A percentile compares a stretch with the other conserved stretches of the same genome.
These are phyloP conservation scores for Trissolcus basalis DNA, from an alignment of 1,140 invertebrate genomes.

Conservation along the genomic window DNA sequence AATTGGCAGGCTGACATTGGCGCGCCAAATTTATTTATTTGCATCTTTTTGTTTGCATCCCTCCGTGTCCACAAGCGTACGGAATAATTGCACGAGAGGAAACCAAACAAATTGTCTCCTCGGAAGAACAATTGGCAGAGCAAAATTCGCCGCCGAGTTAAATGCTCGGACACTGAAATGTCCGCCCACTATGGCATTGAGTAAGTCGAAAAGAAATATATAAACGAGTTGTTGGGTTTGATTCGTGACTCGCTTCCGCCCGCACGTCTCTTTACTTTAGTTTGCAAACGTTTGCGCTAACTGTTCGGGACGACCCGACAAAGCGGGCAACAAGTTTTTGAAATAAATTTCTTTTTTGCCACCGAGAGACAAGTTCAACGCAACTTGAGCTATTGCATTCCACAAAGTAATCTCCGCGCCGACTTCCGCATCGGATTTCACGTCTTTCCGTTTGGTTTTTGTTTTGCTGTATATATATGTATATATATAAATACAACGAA, in stretches of 20 bases:
- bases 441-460: constrained; percentile 22
- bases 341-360: constrained; percentile 42
- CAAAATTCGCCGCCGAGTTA: constrained; percentile 34
- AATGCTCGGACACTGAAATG: constrained; percentile 31
- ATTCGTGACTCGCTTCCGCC: constrained; percentile 23
- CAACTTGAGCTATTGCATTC: constrained; percentile 39
- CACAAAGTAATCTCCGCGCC: constrained; percentile 21
- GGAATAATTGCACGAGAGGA: constrained; percentile 31
- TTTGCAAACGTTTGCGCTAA: constrained; percentile 1
- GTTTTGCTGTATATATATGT: too few species aligned
- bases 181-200: constrained; percentile 24
- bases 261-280: constrained; percentile 3
- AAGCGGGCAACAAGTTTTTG: constrained; percentile 35
- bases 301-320: constrained; percentile 12
- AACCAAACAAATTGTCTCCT: constrained; percentile 8
- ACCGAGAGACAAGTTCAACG: constrained; percentile 32
- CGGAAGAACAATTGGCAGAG: constrained; percentile 36
- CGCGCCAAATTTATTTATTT: constrained; percentile 26
- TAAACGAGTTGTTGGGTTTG: constrained; percentile 37
- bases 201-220: constrained; percentile 19
- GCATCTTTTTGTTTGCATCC: constrained; percentile 5
- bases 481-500: too few species aligned
- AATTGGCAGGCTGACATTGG: constrained; percentile 16
- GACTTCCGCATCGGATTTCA: constrained; percentile 15
- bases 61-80: constrained; percentile 11